Conservation (phyloP, 2,113 vertebrate species). For the Carollia perspicillata region DNA sequence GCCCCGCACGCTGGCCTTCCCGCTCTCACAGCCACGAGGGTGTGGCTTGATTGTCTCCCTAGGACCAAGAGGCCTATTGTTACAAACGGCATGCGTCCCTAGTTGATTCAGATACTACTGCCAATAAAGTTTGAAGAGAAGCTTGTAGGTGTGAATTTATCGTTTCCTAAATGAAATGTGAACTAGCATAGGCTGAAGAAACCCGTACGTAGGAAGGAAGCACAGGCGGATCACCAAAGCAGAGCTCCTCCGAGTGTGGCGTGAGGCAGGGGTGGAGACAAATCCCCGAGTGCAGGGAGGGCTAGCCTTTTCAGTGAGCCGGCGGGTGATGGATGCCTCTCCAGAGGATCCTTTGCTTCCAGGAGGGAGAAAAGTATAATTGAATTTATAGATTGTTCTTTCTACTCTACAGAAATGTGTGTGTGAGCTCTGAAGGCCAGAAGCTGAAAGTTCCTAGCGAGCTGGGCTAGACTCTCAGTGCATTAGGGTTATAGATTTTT, state of each 20-base stretch:
- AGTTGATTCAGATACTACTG: not conserved
- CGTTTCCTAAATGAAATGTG: not conserved
- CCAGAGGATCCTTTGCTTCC: slow-evolving; percentile 19
- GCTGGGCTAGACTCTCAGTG: not conserved
- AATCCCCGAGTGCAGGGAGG: not conserved
- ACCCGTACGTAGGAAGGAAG: not conserved
- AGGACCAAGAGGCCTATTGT: not conserved
- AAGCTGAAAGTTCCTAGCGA: not conserved
- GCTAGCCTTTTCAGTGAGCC: slow-evolving; percentile 26
- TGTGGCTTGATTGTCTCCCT: not conserved
- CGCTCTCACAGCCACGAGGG: too few relatives aligned
- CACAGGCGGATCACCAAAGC: not conserved
- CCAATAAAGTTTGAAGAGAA: not conserved
- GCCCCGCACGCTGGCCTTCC: not conserved
- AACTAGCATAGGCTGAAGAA: not conserved
- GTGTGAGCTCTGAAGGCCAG: not conserved
- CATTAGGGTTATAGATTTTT: slow-evolving; percentile 11
- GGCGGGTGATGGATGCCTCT: not conserved
- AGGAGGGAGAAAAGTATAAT: slow-evolving; percentile 27
- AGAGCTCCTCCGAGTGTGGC: not conserved
- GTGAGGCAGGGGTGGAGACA: not conserved
- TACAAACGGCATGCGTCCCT: not conserved
- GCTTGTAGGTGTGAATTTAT: not conserved
- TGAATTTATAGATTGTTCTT: slow-evolving; percentile 32
- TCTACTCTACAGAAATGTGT: not conserved